These are phyloP conservation scores for Boulengeromyrus knoepffleri DNA, from an alignment of 2,113 vertebrate species.

Conservation along the genomic window DNA sequence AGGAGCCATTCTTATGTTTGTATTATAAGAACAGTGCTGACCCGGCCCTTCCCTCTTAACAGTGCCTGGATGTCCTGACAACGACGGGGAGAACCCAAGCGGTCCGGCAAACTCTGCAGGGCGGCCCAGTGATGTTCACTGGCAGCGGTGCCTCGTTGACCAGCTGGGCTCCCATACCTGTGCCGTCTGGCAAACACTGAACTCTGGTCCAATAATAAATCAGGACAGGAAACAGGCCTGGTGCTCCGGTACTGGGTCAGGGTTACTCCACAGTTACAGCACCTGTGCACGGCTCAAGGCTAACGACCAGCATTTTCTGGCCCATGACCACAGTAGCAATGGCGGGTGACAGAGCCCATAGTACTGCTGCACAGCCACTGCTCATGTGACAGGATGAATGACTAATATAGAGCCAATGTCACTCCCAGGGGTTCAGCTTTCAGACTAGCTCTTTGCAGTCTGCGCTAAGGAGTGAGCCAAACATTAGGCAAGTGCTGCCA, in stretches of 20 bases:
- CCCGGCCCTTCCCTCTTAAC: neutral
- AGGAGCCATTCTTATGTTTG: neutral
- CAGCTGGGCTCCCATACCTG: neutral
- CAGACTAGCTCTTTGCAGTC: neutral
- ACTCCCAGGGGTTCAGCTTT: neutral
- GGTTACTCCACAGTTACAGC: neutral
- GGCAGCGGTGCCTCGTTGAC: neutral
- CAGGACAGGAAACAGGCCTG: neutral
- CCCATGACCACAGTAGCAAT: neutral
- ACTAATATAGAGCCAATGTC: neutral
- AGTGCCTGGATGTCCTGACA: neutral
- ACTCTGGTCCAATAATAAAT: neutral
- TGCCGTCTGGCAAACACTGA: neutral
- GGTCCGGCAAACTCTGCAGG: neutral
- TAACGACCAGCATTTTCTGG: neutral
- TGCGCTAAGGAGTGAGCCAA: neutral
- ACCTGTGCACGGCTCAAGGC: neutral
- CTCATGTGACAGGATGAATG: neutral
- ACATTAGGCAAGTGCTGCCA: neutral
- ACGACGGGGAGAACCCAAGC: neutral
- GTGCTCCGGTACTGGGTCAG: neutral
- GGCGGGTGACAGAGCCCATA: neutral
- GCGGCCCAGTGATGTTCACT: neutral
- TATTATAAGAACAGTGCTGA: neutral
- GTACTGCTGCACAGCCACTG: neutral